Percentiles rank a stretch among this genome's conserved stretches.
Conservation (phyloP, 1,140 invertebrate genomes). For the Drosophila sechellia region DNA sequence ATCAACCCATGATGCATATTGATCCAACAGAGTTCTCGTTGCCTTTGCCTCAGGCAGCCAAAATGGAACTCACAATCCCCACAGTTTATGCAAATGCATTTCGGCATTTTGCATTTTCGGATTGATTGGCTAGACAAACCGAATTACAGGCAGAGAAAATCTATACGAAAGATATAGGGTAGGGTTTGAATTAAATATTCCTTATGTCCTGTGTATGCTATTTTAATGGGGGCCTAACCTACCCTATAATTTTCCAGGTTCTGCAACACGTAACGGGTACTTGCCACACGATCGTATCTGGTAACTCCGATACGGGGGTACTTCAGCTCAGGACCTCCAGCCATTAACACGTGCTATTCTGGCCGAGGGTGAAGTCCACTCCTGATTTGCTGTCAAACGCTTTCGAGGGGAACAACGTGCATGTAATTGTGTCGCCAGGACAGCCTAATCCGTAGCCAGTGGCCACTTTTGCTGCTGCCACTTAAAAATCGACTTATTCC, state of each 20-base stretch:
- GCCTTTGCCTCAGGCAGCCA: constrained; percentile 10
- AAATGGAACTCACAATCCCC: constrained; percentile 31
- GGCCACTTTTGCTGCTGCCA: constrained; percentile 79
- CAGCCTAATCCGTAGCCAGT: constrained; percentile 62
- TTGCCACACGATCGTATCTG: not conserved
- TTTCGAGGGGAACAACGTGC: constrained; percentile 48
- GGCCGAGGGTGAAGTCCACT: constrained; percentile 49
- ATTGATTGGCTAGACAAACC: constrained; percentile 30
- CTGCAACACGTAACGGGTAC: not conserved
- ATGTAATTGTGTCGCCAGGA: constrained; percentile 77
- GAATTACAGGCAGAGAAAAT: not conserved
- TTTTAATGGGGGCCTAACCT: too few species aligned
- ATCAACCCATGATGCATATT: constrained; percentile 60
- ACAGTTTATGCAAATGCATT: constrained; percentile 30
- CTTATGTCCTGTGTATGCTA: too few species aligned
- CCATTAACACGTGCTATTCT: constrained; percentile 74
- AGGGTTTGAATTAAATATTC: too few species aligned
- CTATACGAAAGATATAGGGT: too few species aligned
- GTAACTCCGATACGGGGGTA: not conserved
- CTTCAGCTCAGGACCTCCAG: constrained; percentile 12
- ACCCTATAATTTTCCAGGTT: not conserved
- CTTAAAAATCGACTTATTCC: constrained; percentile 83
- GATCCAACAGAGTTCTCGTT: constrained; percentile 13
- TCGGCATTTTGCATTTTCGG: constrained; percentile 7
- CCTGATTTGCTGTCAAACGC: constrained; percentile 47